Evolutionary conservation across 2,888 invertebrate species (phyloP), one percentile per base, ranked within the genome.

Genomic region (Isotomurus palustris): DNA sequence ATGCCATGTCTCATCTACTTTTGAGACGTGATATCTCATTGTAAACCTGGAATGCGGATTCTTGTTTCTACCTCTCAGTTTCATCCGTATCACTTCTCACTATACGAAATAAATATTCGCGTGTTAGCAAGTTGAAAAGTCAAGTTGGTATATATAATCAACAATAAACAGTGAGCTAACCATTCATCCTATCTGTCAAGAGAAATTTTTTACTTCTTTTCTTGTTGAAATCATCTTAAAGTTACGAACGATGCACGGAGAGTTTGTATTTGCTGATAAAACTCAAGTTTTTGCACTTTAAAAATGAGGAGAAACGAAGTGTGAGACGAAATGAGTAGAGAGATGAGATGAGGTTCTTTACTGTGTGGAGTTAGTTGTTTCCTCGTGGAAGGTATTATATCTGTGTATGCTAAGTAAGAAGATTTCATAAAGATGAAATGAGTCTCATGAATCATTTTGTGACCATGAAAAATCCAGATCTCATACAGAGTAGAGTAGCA

Each of bases 21-120:
- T 6, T 40, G 6, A 5, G 27, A 32, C 5, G 49, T 49, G 49
- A 49, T 49, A 49, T 49, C 35, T 49, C 50, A 38, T 25, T 12
- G 35, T n/a, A n/a, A n/a, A n/a, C n/a, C 22, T 50, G 50, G 50
- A 50, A 50, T 50, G 50, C 50, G 50, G 50, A 50, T 50, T 50
- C 50, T 24, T 21, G 48, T 35, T 49, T 49, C 35, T 49, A n/a
- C 24, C 43, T 43, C n/a, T n/a, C n/a, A n/a, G n/a, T n/a, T n/a
- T n/a, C n/a, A n/a, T n/a, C n/a, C n/a, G n/a, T n/a, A n/a, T n/a
- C n/a, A n/a, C n/a, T 43, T 43, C 5, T 43, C 22, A 21, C 4
- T 24, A 6, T 21, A 32, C n/a, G 35, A 38, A 50, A 50, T 50
- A 50, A 50, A 50, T 50, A 50, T 50, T 50, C 50, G 50, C 50